A percentile compares a stretch with the other conserved stretches of the same genome.
These are phyloP conservation scores for Hirtodrosophila trivittata DNA, from an alignment of 2,888 invertebrate species.

Conservation along the genomic window DNA sequence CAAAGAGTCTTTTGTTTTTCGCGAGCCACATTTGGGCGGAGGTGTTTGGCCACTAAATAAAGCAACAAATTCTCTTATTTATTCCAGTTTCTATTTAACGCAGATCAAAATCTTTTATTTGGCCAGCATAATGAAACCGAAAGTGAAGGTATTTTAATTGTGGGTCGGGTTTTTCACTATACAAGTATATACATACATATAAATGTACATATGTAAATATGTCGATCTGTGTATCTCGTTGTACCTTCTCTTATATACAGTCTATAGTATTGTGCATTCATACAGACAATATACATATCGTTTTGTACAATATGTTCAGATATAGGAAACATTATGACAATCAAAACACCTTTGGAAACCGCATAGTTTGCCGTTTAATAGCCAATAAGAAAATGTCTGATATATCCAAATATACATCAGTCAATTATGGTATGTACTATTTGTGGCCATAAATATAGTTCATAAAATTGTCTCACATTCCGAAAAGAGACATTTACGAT, in stretches of 20 bases:
- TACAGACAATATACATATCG: no score
- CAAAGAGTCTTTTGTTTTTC: conserved; percentile 59
- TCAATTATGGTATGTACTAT: no score
- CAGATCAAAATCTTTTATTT: conserved; percentile 64
- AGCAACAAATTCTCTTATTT: conserved; percentile 54
- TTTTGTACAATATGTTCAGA: no score
- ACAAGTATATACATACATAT: conserved; percentile 5
- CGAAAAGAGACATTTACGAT: no score
- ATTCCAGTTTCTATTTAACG: conserved; percentile 58
- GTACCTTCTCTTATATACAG: background rate
- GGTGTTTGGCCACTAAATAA: conserved; percentile 50
- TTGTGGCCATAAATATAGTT: no score
- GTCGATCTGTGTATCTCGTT: background rate
- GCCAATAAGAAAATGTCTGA: background rate
- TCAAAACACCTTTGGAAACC: conserved; percentile 10
- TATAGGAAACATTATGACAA: conserved; percentile 30
- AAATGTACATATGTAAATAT: conserved; percentile 3
- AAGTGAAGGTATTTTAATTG: conserved; percentile 71
- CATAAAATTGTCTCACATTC: no score
- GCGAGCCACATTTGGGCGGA: conserved; percentile 61
- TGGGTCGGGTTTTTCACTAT: conserved; percentile 59
- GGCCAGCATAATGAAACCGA: conserved; percentile 62
- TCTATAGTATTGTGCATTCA: no score
- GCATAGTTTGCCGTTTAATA: background rate
- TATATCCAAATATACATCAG: no score